Evolutionary conservation across 1,140 invertebrate species (phyloP), one percentile per base, ranked within the genome.

Genomic region (Magallana gigas): DNA sequence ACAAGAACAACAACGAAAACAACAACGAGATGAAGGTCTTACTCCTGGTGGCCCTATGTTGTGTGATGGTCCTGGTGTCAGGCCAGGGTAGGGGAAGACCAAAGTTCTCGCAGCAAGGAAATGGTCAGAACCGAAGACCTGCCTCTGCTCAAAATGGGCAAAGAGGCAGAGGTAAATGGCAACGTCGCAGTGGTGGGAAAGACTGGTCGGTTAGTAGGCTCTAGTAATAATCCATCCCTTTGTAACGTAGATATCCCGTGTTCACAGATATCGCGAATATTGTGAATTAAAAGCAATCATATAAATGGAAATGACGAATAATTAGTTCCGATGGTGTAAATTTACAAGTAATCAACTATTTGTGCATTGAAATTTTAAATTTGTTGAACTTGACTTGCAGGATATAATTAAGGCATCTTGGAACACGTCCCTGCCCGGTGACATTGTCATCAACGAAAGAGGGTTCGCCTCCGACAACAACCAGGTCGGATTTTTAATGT

Each of bases 381-480:
- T 62, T 12, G 11, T 76, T 76, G 36, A 48, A 5, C 36, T 48
- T 48, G 36, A 48, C 36, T 4, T 76, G 68, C 8, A 76, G 68
- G 68, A 76, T 36, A 9, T 76, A 0, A 23, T 23, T 4, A 76
- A 76, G 68, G 23, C 68, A 1, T 76, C 68, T 0, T 76, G 68
- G 68, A 76, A 76, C 68, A 76, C 68, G 23, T 76, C 68, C 68
- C 68, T 76, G 8, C 7, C 68, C 8, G 68, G 36, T 36, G 68
- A 29, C 23, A 29, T 18, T 29, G 14, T 12, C 9, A 8, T 76
- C 7, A 76, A 76, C 68, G 68, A 76, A 12, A 18, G 68, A 29
- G 68, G 68, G 11, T 76, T 76, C 23, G 68, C 29, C 68, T 76
- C 68, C 18, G 29, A 76, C 68, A 76, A 76, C 68, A 76, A 76